Percentiles rank a stretch among this genome's conserved stretches.
Evolutionary conservation across 2,797 vertebrate genomes (phyloP).

Genomic region (Halcyon leucocephala): DNA sequence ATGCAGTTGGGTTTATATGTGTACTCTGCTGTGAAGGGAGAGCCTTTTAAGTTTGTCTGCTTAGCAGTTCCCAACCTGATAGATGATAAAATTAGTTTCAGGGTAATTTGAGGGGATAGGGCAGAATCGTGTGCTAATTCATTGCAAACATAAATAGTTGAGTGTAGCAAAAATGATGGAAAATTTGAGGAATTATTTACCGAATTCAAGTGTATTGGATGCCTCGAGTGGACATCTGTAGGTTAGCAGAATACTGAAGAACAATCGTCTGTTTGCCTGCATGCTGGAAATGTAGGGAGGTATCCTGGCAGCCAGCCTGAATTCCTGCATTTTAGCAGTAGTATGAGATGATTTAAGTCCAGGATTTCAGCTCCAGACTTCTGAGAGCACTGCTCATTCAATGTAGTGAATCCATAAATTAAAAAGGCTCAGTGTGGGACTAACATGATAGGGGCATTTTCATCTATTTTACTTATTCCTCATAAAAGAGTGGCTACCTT

Average conservation of each 20-base stretch:
- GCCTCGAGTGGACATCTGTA: background rate
- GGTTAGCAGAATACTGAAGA: background rate
- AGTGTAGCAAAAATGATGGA: background rate
- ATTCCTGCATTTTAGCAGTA: background rate
- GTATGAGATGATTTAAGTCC: background rate
- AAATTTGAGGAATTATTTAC: background rate
- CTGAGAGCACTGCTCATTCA: background rate
- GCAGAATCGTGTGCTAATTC: background rate
- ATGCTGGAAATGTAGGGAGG: background rate
- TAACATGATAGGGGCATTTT: background rate
- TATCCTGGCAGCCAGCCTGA: background rate
- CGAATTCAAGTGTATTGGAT: background rate
- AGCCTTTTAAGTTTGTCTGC: background rate
- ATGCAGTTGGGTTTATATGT: background rate
- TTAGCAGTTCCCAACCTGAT: background rate
- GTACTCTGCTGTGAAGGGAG: background rate
- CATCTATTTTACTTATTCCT: background rate
- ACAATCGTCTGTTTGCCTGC: background rate
- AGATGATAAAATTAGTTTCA: background rate
- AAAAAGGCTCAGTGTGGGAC: background rate
- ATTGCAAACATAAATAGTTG: background rate
- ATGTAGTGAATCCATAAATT: background rate
- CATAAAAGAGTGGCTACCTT: background rate
- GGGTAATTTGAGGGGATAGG: background rate
- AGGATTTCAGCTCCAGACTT: background rate